Evolutionary conservation across 2,113 vertebrate species (phyloP), one percentile per base, ranked within the genome.

Genomic region (Chrysochloris asiatica): DNA sequence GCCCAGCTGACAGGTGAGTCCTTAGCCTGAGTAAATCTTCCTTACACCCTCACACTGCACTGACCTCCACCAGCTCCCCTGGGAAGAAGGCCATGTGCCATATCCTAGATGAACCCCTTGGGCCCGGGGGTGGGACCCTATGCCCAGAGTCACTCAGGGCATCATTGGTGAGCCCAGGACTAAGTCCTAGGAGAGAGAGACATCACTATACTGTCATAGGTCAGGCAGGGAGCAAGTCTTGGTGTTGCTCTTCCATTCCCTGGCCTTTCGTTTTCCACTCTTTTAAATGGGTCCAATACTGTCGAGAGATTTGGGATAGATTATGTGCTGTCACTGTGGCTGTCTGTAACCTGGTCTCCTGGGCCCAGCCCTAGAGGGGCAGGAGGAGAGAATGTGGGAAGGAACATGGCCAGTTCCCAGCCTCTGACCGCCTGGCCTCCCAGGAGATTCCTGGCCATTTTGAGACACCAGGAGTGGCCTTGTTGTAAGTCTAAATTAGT

Each of bases 1-100:
- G 99, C 88, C 99, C 99, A 0, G 99, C 99, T 30, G 99, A 99
- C 98, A 99, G 99, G 99, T 99, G 97, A 96, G 94, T 84, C n/a
- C 54, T 52, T 38, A 69, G 52, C 16, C 17, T 1, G 22, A 56
- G 41, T 79, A 41, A 38, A 7, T 47, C 22, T 8, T 4, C 19
- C 54, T 56, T 16, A 13, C 5, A 36, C 41, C 43, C 59, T 80
- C 1, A 0, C 6, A 2, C 48, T 6, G 8, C 1, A 0, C 22
- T 8, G 45, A 38, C 52, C 3, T 1, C 0, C 61, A 43, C 47
- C 2, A 52, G 59, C 21, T 4, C 36, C 11, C 1, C 77, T 43
- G 59, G 6, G 10, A 73, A 47, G 24, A 1, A 3, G 38, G 30
- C 43, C 54, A 6, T 0, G 0, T 61, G 36, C 38, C 28, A 3